Evolutionary conservation across 1,140 invertebrate genomes (phyloP), one percentile per base, ranked within the genome.

Genomic region (Anastatus disparis): DNA sequence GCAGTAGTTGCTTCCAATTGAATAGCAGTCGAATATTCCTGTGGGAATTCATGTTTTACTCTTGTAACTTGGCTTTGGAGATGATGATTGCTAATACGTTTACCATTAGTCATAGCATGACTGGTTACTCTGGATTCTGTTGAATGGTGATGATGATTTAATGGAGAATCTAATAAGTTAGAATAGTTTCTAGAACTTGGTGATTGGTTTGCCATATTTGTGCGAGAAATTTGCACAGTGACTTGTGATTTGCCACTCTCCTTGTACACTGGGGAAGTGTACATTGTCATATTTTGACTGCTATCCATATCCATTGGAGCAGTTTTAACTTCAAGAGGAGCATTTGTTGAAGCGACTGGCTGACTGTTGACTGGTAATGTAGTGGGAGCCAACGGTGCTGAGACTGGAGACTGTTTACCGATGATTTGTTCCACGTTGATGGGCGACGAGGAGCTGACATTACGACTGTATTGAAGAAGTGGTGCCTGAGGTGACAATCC

Each of bases 1-100:
- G 81, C 79, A 0, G 82, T 80, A 4, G 83, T 84, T 0, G 83
- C 82, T 42, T 85, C 84, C 10, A 85, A 74, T 55, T 86, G 84
- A 35, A 85, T 84, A 1, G 81, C 77, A 1, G 77, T 74, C 17
- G 82, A 73, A 13, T 75, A 79, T 38, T 82, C 77, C 55, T 81
- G 78, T 9, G 76, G 67, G 61, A 68, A 80, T 9, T 84, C 82
- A 53, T 81, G 79, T 44, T 84, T 84, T 63, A 62, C 77, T 26
- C 79, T 83, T 0, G 72, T 27, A 12, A 76, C 67, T 15, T 76
- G 71, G 56, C 65, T 70, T 44, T 71, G 69, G 3, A 77, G 73
- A 27, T 71, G 61, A 62, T 74, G 74, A 62, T 81, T 82, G 46
- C 79, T 72, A 12, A 82, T 69, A 29, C 79, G 77, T 40, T 82